These are phyloP conservation scores for Rhingia campestris DNA, from an alignment of 2,888 invertebrate species.

Conservation along the genomic window DNA sequence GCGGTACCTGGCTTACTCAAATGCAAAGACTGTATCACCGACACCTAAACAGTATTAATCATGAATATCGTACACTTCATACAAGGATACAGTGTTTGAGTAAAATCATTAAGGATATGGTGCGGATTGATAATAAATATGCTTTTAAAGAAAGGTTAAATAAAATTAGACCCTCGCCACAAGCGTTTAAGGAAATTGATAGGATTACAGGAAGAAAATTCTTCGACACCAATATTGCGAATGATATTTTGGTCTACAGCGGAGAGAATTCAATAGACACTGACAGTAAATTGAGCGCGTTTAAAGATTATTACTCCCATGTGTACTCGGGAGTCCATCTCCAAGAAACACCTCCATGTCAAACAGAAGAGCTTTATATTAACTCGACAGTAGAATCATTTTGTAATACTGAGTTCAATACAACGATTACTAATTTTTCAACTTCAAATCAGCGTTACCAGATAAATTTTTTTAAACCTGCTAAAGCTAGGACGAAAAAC, in stretches of 20 bases:
- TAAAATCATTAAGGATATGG: no score
- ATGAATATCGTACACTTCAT: conserved; percentile 10
- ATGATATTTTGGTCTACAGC: not conserved
- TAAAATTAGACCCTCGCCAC: conserved; percentile 17
- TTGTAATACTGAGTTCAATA: no score
- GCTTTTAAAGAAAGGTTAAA: no score
- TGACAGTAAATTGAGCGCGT: not conserved
- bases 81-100: conserved; percentile 13
- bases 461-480: no score
- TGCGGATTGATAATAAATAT: no score
- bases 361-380: no score
- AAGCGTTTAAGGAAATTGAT: conserved; percentile 28
- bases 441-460: no score
- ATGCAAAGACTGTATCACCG: conserved; percentile 10
- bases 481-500: no score
- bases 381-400: no score
- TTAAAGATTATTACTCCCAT: conserved; percentile 1
- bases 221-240: not conserved
- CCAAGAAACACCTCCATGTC: no score
- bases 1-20: not conserved
- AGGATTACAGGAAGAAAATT: conserved; percentile 25
- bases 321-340: not conserved
- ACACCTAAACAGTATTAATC: conserved; percentile 9
- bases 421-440: no score
- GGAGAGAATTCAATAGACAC: not conserved